phyloP scores from a whole-genome alignment of 2,113 vertebrate species.

The Lamprologus ornatipinnis region DNA sequence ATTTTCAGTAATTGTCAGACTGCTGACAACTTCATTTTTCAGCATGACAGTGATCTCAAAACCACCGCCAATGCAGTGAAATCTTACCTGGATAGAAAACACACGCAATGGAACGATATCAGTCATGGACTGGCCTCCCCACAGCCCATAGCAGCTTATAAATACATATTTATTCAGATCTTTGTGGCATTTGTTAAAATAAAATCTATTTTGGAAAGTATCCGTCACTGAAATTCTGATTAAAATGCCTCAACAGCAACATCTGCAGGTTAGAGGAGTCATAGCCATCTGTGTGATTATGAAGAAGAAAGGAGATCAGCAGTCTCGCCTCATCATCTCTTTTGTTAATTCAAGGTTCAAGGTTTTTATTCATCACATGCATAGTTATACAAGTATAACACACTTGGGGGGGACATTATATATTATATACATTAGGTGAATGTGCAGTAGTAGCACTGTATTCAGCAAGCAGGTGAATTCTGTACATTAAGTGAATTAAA shows the following conservation, averaged over 20 bases:
- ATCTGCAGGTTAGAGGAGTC: neutral
- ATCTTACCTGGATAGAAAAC: neutral
- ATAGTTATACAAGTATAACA: no score
- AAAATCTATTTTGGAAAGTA: neutral
- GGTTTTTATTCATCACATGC: no score
- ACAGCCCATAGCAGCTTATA: neutral
- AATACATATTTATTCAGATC: neutral
- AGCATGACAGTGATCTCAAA: neutral
- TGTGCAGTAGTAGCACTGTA: neutral
- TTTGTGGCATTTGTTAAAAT: neutral
- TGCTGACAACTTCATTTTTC: neutral
- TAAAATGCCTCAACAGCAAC: neutral
- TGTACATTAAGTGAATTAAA: neutral
- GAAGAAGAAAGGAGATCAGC: neutral
- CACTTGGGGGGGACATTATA: no score
- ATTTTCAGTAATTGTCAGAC: neutral
- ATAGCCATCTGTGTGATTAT: fast-evolving
- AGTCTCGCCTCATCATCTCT: neutral
- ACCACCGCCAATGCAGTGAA: neutral
- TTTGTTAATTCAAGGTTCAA: neutral
- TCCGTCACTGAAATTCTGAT: neutral
- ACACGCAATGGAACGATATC: fast-evolving
- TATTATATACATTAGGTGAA: no score
- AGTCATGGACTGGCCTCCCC: neutral
- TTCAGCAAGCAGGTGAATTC: fast-evolving